Evolutionary conservation across 2,113 vertebrate species (phyloP).

Genomic region (Anhinga rufa): DNA sequence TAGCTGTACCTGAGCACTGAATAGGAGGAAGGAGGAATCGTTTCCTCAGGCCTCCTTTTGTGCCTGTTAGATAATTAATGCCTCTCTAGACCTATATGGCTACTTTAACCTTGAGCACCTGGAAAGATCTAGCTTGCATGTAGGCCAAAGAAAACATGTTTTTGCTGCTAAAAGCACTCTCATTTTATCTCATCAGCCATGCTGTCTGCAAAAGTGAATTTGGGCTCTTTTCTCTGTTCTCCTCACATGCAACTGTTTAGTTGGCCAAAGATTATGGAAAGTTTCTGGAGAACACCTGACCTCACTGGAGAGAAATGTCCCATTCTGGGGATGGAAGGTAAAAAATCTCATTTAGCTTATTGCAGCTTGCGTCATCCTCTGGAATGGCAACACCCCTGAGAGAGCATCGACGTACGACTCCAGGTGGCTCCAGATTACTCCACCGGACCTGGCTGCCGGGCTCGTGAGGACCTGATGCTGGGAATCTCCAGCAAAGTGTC

Average conservation of each 20-base stretch:
- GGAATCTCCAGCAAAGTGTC: background rate
- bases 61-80: background rate
- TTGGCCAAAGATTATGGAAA: background rate
- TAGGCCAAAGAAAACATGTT: conserved; percentile 22
- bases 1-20: background rate
- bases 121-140: background rate
- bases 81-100: background rate
- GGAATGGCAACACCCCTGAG: background rate
- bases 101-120: background rate
- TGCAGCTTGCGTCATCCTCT: background rate
- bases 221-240: background rate
- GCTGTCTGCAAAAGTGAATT: background rate
- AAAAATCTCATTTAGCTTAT: background rate
- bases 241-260: background rate
- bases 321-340: background rate
- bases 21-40: background rate
- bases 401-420: fast-evolving
- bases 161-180: conserved; percentile 14
- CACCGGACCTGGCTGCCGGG: background rate
- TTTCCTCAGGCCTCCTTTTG: conserved; percentile 3
- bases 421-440: background rate
- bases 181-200: background rate
- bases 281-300: background rate
- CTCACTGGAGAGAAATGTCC: background rate
- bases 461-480: background rate